Evolutionary conservation across 2,888 invertebrate genomes (phyloP), one percentile per base, ranked within the genome.

Genomic region (Lasiommata megera): DNA sequence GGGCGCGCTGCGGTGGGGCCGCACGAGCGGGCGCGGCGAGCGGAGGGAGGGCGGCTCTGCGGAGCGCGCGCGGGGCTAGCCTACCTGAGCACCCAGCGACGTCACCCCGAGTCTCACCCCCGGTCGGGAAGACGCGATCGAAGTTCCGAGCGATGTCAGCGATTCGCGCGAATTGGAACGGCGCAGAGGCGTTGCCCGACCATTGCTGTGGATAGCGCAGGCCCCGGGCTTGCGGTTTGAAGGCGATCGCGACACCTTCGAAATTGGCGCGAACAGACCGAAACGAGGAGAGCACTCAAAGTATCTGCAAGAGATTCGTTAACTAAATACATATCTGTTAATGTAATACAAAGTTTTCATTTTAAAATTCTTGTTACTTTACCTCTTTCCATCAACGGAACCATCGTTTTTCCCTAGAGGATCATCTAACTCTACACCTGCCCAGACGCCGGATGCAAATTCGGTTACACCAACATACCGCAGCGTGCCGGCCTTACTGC

Each of bases 351-450:
- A 34, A 11, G 11, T 11, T 11, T 34, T 11, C 31, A 23, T 5
- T 23, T 3, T 3, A 23, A 23, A 3, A 5, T 23, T 5, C 31
- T 23, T 18, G 36, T 37, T 1, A 1, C 28, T 55, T 60, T 67
- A 98, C 97, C 97, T 95, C 84, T 95, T 95, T 55, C 97, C 98
- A 66, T 95, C 96, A 31, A 99, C 97, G 50, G 96, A 94, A 58
- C 99, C 99, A 77, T 99, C 98, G 83, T 99, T 99, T 88, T 99
- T 99, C 54, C 99, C 99, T 60, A 95, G 88, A 0, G 97, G 95
- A 66, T 98, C 97, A 78, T 98, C 98, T 67, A 99, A 92, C 82
- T 99, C 98, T 16, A 99, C 95, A 18, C 99, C 99, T 62, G 96
- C 98, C 98, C 98, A 99, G 69, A 97, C 94, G 34, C 99, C 99